A percentile compares a stretch with the other conserved stretches of the same genome.
phyloP scores from a whole-genome alignment of 2,888 invertebrate genomes.

The Achlya flavicornis region DNA sequence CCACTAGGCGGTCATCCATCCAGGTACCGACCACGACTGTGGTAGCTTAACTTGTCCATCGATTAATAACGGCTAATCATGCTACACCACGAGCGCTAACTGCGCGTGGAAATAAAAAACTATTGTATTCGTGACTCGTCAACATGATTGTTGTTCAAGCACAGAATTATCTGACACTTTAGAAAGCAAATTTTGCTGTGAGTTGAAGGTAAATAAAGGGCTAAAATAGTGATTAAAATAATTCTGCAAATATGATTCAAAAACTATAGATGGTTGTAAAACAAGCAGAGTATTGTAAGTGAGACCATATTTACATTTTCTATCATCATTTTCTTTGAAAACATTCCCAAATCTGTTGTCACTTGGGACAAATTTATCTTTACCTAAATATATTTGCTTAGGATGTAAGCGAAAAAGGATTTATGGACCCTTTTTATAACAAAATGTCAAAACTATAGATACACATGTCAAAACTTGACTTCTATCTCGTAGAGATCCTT shows the following conservation, averaged over 20 bases:
- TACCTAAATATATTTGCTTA: not conserved
- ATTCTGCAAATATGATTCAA: not conserved
- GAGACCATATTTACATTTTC: not conserved
- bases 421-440: constrained; percentile 2
- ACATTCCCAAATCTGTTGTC: constrained; percentile 1
- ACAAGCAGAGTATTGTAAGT: not conserved
- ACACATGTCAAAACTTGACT: not conserved
- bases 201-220: not conserved
- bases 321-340: constrained; percentile 1
- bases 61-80: no score
- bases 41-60: no score
- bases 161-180: no score
- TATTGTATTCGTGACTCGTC: no score
- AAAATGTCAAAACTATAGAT: not conserved
- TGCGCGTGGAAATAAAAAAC: no score
- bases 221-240: not conserved
- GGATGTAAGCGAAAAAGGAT: not conserved
- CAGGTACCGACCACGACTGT: no score
- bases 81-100: no score
- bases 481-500: not conserved
- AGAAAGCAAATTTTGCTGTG: no score
- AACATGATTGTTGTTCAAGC: not conserved
- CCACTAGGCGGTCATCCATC: no score
- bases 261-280: not conserved
- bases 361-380: not conserved